Conservation (phyloP, 2,888 invertebrate genomes). For the Gandaritis pyraliata region DNA sequence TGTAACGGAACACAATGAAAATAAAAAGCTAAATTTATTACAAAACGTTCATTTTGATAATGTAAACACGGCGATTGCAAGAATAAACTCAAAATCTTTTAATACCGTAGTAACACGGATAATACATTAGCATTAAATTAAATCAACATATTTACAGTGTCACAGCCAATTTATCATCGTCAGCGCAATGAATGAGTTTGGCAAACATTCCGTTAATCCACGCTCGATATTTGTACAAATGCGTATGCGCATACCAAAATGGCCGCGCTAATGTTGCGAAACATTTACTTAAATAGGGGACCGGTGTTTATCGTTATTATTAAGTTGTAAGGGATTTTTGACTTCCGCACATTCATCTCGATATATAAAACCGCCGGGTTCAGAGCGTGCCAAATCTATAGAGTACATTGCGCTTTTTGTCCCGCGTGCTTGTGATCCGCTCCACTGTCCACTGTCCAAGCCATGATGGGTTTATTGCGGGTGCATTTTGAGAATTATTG, state of each 20-base stretch:
- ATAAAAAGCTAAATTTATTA: conserved; percentile 28
- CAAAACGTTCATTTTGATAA: conserved; percentile 23
- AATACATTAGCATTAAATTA: conserved; percentile 37
- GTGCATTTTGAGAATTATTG: conserved; percentile 72
- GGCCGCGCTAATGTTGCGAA: conserved; percentile 75
- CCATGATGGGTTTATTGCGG: conserved; percentile 80
- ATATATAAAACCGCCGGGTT: conserved; percentile 55
- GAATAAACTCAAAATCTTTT: conserved; percentile 33
- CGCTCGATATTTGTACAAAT: conserved; percentile 58
- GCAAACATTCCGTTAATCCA: conserved; percentile 71
- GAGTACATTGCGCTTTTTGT: conserved; percentile 56
- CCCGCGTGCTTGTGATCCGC: conserved; percentile 34
- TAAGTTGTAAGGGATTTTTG: conserved; percentile 76
- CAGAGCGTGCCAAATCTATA: conserved; percentile 74
- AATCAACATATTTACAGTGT: conserved; percentile 48
- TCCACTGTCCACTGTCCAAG: conserved; percentile 50
- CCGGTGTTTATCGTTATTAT: conserved; percentile 79
- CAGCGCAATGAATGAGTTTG: conserved; percentile 68
- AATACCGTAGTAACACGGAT: conserved; percentile 25
- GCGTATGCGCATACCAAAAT: conserved; percentile 68
- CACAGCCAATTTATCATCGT: conserved; percentile 66
- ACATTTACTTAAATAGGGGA: conserved; percentile 75
- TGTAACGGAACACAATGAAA: conserved; percentile 24
- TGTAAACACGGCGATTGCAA: conserved; percentile 31
- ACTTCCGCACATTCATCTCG: conserved; percentile 78